phyloP scores from a whole-genome alignment of 2,888 invertebrate species.

The Heteropelma amictum region DNA sequence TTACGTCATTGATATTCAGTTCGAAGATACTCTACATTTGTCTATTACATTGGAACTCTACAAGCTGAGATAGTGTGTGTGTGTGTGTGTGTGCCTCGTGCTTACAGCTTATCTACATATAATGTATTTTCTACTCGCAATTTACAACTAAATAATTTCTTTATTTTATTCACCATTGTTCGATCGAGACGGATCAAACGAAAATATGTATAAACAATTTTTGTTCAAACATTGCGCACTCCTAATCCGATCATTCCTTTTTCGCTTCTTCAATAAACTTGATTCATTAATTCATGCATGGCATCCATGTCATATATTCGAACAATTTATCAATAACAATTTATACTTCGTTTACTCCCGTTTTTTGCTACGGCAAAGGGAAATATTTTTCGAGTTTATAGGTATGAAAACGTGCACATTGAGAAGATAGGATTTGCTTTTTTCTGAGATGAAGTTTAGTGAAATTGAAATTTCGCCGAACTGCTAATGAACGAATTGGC shows the following conservation, averaged over 20 bases:
- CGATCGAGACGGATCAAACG: constrained; percentile 42
- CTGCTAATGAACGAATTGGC: too few relatives aligned
- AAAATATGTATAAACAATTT: constrained; percentile 4
- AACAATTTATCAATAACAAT: too few relatives aligned
- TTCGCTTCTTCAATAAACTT: not conserved
- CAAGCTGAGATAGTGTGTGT: constrained; percentile 33
- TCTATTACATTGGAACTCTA: constrained; percentile 5
- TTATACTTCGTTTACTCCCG: too few relatives aligned
- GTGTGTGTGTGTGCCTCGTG: constrained; percentile 42
- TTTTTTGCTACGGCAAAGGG: not conserved
- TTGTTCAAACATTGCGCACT: not conserved
- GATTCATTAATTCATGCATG: not conserved
- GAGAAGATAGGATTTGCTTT: not conserved
- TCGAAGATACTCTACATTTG: too few relatives aligned
- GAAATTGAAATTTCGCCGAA: too few relatives aligned
- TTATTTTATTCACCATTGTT: not conserved
- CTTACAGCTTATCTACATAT: constrained; percentile 37
- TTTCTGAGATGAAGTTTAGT: too few relatives aligned
- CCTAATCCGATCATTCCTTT: not conserved
- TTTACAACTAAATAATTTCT: constrained; percentile 16
- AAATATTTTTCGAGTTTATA: too few relatives aligned
- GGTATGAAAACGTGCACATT: too few relatives aligned
- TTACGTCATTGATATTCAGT: not conserved
- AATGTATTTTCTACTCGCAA: not conserved
- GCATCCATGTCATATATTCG: too few relatives aligned